These are phyloP conservation scores for Neodontobutis hainanensis DNA, from an alignment of 2,113 vertebrate species.

Conservation along the genomic window DNA sequence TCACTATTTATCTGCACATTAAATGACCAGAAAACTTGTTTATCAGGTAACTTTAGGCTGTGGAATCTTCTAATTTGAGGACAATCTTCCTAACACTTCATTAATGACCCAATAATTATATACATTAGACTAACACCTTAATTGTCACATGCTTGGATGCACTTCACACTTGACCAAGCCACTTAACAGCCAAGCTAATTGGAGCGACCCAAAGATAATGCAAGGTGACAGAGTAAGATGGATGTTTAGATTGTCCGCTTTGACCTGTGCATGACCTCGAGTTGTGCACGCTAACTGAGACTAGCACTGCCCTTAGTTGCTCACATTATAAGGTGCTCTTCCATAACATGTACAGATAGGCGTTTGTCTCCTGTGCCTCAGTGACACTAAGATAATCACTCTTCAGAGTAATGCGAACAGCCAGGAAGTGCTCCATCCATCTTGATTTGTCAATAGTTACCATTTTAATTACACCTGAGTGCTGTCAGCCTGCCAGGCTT, in stretches of 20 bases:
- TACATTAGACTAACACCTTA: slow-evolving; percentile 53
- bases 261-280: slow-evolving; percentile 43
- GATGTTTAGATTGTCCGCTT: slow-evolving; percentile 41
- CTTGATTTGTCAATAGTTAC: slow-evolving; percentile 81
- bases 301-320: neutral
- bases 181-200: slow-evolving; percentile 51
- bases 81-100: slow-evolving; percentile 16
- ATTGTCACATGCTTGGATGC: slow-evolving; percentile 49
- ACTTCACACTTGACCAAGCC: slow-evolving; percentile 55
- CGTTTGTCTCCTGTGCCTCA: neutral
- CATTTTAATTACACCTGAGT: slow-evolving; percentile 84
- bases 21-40: no score
- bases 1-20: no score
- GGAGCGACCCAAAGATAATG: slow-evolving; percentile 52
- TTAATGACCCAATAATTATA: slow-evolving; percentile 24
- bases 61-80: neutral
- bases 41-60: neutral
- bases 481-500: slow-evolving; percentile 74
- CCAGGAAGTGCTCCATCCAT: slow-evolving; percentile 71
- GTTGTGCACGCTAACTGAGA: slow-evolving; percentile 16
- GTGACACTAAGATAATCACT: slow-evolving; percentile 44
- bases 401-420: slow-evolving; percentile 31
- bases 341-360: neutral
- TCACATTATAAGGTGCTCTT: neutral
- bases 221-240: slow-evolving; percentile 52